Evolutionary conservation across 2,888 invertebrate genomes (phyloP), one percentile per base, ranked within the genome.

Genomic region (Acronicta psi): DNA sequence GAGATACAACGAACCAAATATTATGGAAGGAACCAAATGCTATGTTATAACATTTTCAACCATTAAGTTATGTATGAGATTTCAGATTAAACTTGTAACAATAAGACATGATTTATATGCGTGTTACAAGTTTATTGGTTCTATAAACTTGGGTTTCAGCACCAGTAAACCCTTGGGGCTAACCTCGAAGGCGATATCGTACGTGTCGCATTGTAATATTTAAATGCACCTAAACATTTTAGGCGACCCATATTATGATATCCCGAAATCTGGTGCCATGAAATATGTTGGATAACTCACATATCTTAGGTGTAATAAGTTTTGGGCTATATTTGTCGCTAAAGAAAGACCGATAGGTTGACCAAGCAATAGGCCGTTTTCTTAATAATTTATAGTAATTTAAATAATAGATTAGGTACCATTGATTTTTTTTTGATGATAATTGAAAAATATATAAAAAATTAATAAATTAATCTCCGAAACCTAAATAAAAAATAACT

Each of bases 101-200:
- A 75, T 79, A 75, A 57, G 59, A 62, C 74, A 79, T 83, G 82
- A 87, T 86, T 88, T 83, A 84, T 84, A 70, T 82, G 71, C 75
- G 70, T 71, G 71, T 75, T 66, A 61, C 64, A 78, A 84, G 66
- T 85, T 86, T 86, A 88, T 85, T 84, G 83, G 82, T 73, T 77
- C 75, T 72, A 70, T 70, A 72, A 70, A 84, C 34, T 34, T 34
- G 81, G 75, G 84, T 77, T 16, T 60, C 76, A 57, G 73, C 62
- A 75, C 73, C 76, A 59, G 69, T 71, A 77, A 79, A 79, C 81
- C 76, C 78, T 76, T 59, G 68, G 72, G 76, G 70, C 78, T 73
- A 63, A 49, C 59, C 47, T 72, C 74, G 71, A 76, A 77, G 57
- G 62, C 59, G 65, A 73, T 75, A 78, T 72, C 65, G 75, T 64